Evolutionary conservation across 1,140 invertebrate genomes (phyloP), one percentile per base, ranked within the genome.

Genomic region (Acyrthosiphon pisum): DNA sequence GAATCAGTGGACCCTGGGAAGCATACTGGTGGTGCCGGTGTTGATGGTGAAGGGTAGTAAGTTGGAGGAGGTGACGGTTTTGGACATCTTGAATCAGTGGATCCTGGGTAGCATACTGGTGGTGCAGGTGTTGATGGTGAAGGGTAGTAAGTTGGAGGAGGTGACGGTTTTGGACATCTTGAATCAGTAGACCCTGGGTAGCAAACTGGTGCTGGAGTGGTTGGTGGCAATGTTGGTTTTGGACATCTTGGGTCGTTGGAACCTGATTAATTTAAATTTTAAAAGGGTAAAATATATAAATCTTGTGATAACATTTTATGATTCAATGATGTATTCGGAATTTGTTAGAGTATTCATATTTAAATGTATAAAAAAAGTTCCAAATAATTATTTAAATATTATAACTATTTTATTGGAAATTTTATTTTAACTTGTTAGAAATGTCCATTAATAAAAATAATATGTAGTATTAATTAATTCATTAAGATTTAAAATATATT

Each of bases 231-330:
- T 48, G 94, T 50, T 1, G 90, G 81, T 35, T 88, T 87, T 8
- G 95, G 95, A 94, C 95, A 95, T 48, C 95, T 94, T 11, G 95
- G 95, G 68, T 95, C 95, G 37, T n/a, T 94, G 14, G 94, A 95
- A 14, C 95, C 95, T n/a, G n/a, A n/a, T n/a, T n/a, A n/a, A n/a
- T n/a, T n/a, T n/a, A n/a, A n/a, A n/a, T n/a, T n/a, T n/a, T n/a
- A n/a, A n/a, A n/a, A n/a, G n/a, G n/a, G n/a, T n/a, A n/a, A n/a
- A n/a, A n/a, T n/a, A n/a, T n/a, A n/a, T n/a, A n/a, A n/a, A n/a
- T n/a, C n/a, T n/a, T n/a, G n/a, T n/a, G n/a, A n/a, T n/a, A n/a
- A n/a, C n/a, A n/a, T n/a, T n/a, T n/a, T n/a, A n/a, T n/a, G n/a
- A n/a, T n/a, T n/a, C n/a, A n/a, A n/a, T n/a, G n/a, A n/a, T n/a